Conservation (phyloP, 2,888 invertebrate species). For the Euproctis similis region DNA sequence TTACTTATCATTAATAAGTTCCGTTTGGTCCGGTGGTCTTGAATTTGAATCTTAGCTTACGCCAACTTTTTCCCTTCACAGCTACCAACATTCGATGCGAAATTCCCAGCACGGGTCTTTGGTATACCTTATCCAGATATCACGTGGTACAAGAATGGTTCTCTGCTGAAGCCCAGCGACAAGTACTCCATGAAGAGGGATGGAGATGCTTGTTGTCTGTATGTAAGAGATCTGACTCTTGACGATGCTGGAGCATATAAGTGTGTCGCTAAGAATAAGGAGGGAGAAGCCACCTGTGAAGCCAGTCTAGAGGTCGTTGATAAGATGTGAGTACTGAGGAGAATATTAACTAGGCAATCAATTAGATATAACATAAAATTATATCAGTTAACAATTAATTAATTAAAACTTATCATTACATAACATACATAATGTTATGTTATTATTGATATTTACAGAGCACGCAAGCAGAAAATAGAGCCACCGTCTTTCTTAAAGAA, state of each 20-base stretch:
- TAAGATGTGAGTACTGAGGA: slow-evolving; percentile 80
- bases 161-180: slow-evolving; percentile 79
- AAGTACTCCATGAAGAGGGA: slow-evolving; percentile 86
- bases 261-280: slow-evolving; percentile 86
- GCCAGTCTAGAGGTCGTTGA: slow-evolving; percentile 86
- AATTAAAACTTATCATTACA: too few species aligned
- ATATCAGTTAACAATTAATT: too few species aligned
- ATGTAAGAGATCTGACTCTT: slow-evolving; percentile 80
- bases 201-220: slow-evolving; percentile 86
- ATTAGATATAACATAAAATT: too few species aligned
- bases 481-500: slow-evolving; percentile 92
- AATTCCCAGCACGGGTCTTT: slow-evolving; percentile 86
- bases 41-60: too few species aligned
- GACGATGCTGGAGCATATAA: slow-evolving; percentile 84
- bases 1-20: background rate
- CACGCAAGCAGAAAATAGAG: slow-evolving; percentile 84
- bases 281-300: slow-evolving; percentile 84
- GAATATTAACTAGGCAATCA: background rate
- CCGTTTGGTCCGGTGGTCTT: too few species aligned
- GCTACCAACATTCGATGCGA: slow-evolving; percentile 86
- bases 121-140: slow-evolving; percentile 91
- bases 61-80: too few species aligned
- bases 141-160: slow-evolving; percentile 90
- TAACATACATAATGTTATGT: too few species aligned
- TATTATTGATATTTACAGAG: too few species aligned